phyloP scores from a whole-genome alignment of 2,113 vertebrate genomes.

The Brachirus orientalis region DNA sequence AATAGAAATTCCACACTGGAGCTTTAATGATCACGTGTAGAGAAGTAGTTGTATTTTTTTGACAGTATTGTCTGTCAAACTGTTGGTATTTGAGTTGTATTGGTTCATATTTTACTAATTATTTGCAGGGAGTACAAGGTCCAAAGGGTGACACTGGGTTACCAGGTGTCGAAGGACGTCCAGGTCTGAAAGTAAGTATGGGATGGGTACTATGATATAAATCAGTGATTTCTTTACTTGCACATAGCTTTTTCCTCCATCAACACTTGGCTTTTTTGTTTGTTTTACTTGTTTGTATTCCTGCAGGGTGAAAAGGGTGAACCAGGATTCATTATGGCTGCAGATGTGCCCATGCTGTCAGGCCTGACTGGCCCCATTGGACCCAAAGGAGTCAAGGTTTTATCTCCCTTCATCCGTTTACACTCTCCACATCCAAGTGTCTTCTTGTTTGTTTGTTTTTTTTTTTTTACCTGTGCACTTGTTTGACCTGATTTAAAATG shows the following conservation, averaged over 20 bases:
- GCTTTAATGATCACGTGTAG: no score
- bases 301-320: conserved; percentile 93
- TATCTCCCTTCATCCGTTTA: no score
- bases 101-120: not conserved
- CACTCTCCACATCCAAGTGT: no score
- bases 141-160: conserved; percentile 88
- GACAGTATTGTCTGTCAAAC: no score
- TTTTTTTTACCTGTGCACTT: not conserved
- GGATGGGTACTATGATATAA: no score
- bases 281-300: conserved; percentile 3
- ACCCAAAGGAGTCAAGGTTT: conserved; percentile 82
- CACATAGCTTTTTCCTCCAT: not conserved
- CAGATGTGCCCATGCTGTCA: conserved; percentile 78
- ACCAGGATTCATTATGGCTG: conserved; percentile 78
- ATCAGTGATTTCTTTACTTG: not conserved
- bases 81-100: no score
- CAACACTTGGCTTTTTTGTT: not conserved
- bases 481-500: not conserved
- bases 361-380: conserved; percentile 80
- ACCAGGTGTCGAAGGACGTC: conserved; percentile 83
- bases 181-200: conserved; percentile 77
- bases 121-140: conserved; percentile 85
- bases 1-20: no score
- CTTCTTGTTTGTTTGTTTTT: accelerated
- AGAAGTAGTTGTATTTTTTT: no score